These are phyloP conservation scores for Habroteleia sp. DNA, from an alignment of 2,888 invertebrate species.

Conservation along the genomic window DNA sequence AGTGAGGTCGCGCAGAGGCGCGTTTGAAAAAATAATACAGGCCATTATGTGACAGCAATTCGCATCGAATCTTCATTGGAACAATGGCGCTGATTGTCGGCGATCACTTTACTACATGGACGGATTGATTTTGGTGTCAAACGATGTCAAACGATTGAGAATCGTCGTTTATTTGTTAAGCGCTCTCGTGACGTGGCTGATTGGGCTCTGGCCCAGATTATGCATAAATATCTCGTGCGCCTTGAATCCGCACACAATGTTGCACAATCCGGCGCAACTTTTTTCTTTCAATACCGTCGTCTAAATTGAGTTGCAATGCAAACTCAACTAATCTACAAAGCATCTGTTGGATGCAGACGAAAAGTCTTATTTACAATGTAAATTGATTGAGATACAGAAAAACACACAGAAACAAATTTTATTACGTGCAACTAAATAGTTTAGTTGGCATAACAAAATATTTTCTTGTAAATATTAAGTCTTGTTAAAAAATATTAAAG, in stretches of 20 bases:
- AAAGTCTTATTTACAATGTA: too few species aligned
- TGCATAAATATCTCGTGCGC: conserved; percentile 44
- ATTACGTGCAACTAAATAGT: too few species aligned
- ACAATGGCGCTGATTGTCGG: conserved; percentile 77
- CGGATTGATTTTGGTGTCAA: conserved; percentile 80
- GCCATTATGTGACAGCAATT: conserved; percentile 65
- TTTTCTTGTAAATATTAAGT: too few species aligned
- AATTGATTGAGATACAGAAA: too few species aligned
- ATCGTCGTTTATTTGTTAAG: conserved; percentile 77
- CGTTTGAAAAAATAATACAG: conserved; percentile 33
- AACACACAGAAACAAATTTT: too few species aligned
- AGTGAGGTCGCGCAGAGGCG: conserved; percentile 30
- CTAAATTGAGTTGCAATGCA: too few species aligned
- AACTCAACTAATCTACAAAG: too few species aligned
- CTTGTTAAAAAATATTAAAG: too few species aligned
- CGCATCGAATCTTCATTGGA: conserved; percentile 76
- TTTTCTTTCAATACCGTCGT: conserved; percentile 16
- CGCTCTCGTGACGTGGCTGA: conserved; percentile 61
- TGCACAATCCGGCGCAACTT: conserved; percentile 30
- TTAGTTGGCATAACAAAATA: too few species aligned
- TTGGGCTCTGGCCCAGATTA: conserved; percentile 63
- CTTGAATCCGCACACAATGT: conserved; percentile 27
- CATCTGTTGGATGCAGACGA: too few species aligned
- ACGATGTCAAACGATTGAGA: conserved; percentile 78
- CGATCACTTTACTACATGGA: conserved; percentile 78